phyloP scores from a whole-genome alignment of 1,140 invertebrate genomes.

The Euwallacea similis region DNA sequence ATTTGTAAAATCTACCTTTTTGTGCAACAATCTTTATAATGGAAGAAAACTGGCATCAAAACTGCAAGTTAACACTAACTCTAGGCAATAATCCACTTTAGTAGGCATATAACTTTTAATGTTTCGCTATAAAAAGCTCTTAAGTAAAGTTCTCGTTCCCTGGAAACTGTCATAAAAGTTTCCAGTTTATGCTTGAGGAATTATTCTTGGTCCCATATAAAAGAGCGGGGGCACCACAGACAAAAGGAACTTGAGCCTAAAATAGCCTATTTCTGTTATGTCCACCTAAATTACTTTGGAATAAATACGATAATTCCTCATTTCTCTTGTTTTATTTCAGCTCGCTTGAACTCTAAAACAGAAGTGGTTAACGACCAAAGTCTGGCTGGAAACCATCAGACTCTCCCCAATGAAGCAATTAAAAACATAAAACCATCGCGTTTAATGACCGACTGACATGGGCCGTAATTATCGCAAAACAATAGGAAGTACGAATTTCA shows the following conservation, averaged over 20 bases:
- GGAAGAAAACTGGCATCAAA: background rate
- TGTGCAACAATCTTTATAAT: background rate
- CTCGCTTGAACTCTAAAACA: too few relatives aligned
- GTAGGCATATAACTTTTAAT: background rate
- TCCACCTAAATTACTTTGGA: too few relatives aligned
- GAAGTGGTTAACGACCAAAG: too few relatives aligned
- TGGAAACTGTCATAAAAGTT: too few relatives aligned
- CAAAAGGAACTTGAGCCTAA: too few relatives aligned
- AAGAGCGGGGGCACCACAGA: too few relatives aligned
- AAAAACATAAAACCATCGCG: background rate
- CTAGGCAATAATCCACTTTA: background rate
- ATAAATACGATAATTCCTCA: too few relatives aligned
- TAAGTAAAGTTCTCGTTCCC: background rate
- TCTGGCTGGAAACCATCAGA: too few relatives aligned
- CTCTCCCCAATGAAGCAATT: conserved; percentile 4
- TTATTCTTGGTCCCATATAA: too few relatives aligned
- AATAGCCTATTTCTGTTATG: too few relatives aligned
- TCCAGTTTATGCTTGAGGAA: too few relatives aligned
- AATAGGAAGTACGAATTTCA: conserved; percentile 36
- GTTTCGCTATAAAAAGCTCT: background rate
- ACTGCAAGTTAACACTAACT: background rate
- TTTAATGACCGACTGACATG: conserved; percentile 7
- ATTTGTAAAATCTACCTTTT: background rate
- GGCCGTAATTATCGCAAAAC: conserved; percentile 26
- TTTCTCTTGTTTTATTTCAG: too few relatives aligned